Percentiles rank a stretch among this genome's conserved stretches.
phyloP scores from a whole-genome alignment of 2,888 invertebrate genomes.

The Stratiomys singularior region DNA sequence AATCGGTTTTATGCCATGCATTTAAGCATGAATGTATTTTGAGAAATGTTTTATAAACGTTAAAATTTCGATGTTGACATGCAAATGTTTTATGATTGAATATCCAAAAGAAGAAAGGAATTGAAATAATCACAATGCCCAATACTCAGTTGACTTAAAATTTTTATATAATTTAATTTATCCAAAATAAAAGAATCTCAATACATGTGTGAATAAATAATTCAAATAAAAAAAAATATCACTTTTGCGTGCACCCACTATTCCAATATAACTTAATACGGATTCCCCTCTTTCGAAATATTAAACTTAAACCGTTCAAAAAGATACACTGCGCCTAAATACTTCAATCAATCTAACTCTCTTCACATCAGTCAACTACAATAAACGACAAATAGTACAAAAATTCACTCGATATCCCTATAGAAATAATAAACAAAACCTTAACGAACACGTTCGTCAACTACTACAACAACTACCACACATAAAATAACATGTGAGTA shows the following conservation, averaged over 20 bases:
- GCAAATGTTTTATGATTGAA: too few relatives aligned
- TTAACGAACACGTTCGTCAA: constrained; percentile 49
- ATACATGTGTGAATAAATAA: too few relatives aligned
- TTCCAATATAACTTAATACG: neutral
- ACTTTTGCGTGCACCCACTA: neutral
- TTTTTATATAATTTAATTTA: too few relatives aligned
- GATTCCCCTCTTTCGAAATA: neutral
- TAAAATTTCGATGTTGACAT: too few relatives aligned
- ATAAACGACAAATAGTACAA: constrained; percentile 48
- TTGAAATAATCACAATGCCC: too few relatives aligned
- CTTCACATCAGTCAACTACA: constrained; percentile 50
- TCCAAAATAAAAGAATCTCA: too few relatives aligned
- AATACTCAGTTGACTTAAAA: too few relatives aligned
- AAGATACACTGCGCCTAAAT: constrained; percentile 18
- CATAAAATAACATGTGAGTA: constrained; percentile 52
- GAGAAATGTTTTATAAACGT: too few relatives aligned
- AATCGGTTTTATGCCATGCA: too few relatives aligned
- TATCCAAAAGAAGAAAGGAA: too few relatives aligned
- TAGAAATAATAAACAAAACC: constrained; percentile 33
- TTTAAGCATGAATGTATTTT: too few relatives aligned
- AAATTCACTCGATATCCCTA: constrained; percentile 43
- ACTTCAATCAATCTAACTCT: constrained; percentile 42
- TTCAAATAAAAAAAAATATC: too few relatives aligned
- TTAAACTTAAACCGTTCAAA: constrained; percentile 7
- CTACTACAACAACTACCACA: constrained; percentile 42